phyloP scores from a whole-genome alignment of 1,140 invertebrate species.

The Ceratina calcarata region DNA sequence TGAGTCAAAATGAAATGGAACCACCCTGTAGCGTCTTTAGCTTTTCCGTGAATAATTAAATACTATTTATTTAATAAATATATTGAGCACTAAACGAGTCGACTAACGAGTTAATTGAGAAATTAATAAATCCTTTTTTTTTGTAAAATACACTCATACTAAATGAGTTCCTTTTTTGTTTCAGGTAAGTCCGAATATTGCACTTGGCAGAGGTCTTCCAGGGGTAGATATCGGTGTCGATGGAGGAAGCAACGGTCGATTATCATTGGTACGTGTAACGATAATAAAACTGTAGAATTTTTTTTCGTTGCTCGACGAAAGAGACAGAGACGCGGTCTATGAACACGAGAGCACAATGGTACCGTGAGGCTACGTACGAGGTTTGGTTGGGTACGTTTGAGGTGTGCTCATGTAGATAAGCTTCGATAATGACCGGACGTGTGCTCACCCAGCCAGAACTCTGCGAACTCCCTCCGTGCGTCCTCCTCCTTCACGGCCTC shows the following conservation, averaged over 20 bases:
- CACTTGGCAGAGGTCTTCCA: too few species aligned
- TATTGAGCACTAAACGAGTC: too few species aligned
- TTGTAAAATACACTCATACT: too few species aligned
- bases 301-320: background rate
- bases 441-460: constrained; percentile 81
- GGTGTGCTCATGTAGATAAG: constrained; percentile 82
- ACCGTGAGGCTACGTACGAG: constrained; percentile 58
- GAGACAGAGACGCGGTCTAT: constrained; percentile 56
- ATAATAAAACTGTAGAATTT: background rate
- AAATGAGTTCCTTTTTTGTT: constrained; percentile 27
- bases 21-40: too few species aligned
- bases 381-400: constrained; percentile 77
- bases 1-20: constrained; percentile 3
- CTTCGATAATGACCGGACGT: constrained; percentile 81
- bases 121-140: too few species aligned
- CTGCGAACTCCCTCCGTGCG: constrained; percentile 74
- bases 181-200: constrained; percentile 40
- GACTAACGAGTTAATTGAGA: too few species aligned
- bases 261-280: background rate
- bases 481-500: constrained; percentile 60
- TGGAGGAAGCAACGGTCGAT: background rate
- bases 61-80: too few species aligned
- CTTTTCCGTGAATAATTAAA: too few species aligned
- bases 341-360: constrained; percentile 60
- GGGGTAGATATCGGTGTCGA: background rate